Evolutionary conservation across 2,888 invertebrate genomes (phyloP).

Genomic region (Rhaphigaster nebulosa): DNA sequence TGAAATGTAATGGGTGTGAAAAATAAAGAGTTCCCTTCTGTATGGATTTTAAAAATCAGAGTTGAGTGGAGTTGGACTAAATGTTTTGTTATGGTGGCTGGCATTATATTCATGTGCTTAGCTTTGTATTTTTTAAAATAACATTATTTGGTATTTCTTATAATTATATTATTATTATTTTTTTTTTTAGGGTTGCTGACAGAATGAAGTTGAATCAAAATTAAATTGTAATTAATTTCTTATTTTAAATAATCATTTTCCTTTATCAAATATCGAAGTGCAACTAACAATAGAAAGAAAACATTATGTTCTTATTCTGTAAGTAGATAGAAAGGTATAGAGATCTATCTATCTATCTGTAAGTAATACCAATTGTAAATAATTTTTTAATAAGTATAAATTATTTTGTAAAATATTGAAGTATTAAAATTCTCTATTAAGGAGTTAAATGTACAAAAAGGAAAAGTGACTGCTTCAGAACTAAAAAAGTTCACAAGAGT

Average conservation of each 20-base stretch:
- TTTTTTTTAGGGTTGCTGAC: slow-evolving; percentile 8
- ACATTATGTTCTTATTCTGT: not conserved
- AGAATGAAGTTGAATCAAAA: not conserved
- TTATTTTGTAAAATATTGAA: not conserved
- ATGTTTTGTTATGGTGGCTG: too few relatives aligned
- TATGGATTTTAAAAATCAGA: too few relatives aligned
- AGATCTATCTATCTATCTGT: too few relatives aligned
- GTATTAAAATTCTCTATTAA: not conserved
- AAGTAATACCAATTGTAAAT: too few relatives aligned
- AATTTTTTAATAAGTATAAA: too few relatives aligned
- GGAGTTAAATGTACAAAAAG: not conserved
- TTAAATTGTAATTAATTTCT: not conserved
- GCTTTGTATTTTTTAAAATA: too few relatives aligned
- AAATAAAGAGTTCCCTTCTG: too few relatives aligned
- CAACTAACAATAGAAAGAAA: not conserved
- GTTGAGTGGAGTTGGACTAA: too few relatives aligned
- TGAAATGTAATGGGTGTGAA: too few relatives aligned
- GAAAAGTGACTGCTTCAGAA: not conserved
- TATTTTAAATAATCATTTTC: not conserved
- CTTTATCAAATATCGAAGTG: not conserved
- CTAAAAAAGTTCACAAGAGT: not conserved
- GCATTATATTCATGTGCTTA: too few relatives aligned
- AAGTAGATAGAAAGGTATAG: too few relatives aligned
- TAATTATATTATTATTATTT: not conserved
- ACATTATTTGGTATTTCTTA: not conserved